Percentiles rank a stretch among this genome's conserved stretches.
Evolutionary conservation across 1,140 invertebrate species (phyloP).

Genomic region (Paralvinella palmiformis): DNA sequence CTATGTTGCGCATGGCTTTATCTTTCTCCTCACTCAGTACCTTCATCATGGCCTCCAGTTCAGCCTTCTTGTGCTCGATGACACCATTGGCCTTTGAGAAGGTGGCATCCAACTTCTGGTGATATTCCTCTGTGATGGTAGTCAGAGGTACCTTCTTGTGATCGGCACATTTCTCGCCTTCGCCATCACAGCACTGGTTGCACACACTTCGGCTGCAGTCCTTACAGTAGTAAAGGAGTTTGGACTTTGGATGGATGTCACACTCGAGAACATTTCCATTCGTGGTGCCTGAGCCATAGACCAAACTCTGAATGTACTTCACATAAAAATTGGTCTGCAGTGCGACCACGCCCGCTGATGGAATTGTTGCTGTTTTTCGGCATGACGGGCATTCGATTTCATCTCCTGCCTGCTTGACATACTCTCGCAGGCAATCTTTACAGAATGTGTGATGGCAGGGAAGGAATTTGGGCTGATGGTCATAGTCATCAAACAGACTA

Average conservation of each 20-base stretch:
- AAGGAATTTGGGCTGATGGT: conserved; percentile 21
- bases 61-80: conserved; percentile 20
- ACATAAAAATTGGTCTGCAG: conserved; percentile 22
- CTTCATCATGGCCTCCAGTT: conserved; percentile 19
- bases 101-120: conserved; percentile 18
- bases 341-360: conserved; percentile 19
- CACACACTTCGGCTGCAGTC: conserved; percentile 13
- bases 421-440: conserved; percentile 21
- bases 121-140: conserved; percentile 17
- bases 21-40: conserved; percentile 20
- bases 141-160: conserved; percentile 14
- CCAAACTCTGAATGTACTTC: conserved; percentile 22
- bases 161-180: not conserved
- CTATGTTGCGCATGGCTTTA: conserved; percentile 17
- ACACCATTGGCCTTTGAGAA: conserved; percentile 19
- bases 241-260: not conserved
- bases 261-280: not conserved
- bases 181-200: conserved; percentile 6
- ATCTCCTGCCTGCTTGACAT: conserved; percentile 19
- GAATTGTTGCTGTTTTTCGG: conserved; percentile 18
- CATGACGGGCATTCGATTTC: conserved; percentile 22
- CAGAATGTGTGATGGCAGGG: conserved; percentile 24
- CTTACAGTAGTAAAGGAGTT: conserved; percentile 13
- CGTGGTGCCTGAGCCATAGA: conserved; percentile 9
- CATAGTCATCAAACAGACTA: conserved; percentile 20